Evolutionary conservation across 2,888 invertebrate genomes (phyloP), one percentile per base, ranked within the genome.

Genomic region (Schizotus pectinicornis): DNA sequence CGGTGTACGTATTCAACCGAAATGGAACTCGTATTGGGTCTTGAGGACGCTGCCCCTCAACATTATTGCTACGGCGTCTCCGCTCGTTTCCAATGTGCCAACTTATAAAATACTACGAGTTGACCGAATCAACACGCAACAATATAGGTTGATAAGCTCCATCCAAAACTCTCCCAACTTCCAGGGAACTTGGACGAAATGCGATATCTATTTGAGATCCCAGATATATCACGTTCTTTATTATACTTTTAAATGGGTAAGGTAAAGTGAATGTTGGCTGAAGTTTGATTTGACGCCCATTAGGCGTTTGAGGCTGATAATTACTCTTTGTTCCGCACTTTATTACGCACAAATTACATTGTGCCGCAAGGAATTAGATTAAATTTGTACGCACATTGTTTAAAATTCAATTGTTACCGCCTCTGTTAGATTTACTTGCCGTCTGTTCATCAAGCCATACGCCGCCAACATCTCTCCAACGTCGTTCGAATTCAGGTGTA

Each of bases 1-100:
- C 59, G 57, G 41, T 48, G 60, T 46, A 60, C 56, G 62, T 63
- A 60, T 63, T 63, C 62, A 63, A 55, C 49, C 58, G 57, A 63
- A 58, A 63, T 56, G 35, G 47, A 52, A 60, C 45, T 56, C 56
- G 43, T 56, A 52, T 48, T 47, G 52, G 60, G 11, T 52, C 34
- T 51, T 34, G 48, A 33, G 43, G 56, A 56, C 32, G 51, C 12
- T 41, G 46, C 46, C 47, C 49, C 31, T 48, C 33, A 34, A 38
- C 38, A 14, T 14, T 36, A 47, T 35, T 47, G 8, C 33, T 14
- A 14, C 43, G 38, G 39, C 30, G 34, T 41, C 54, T 11, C 39
- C 30, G 35, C 22, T 37, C 54, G 14, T 38, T 52, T 45, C 39
- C 22, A 54, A 54, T 54, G 39, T 39, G 38, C 33, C 43, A 52